A percentile compares a stretch with the other conserved stretches of the same genome.
Evolutionary conservation across 2,888 invertebrate genomes (phyloP).

Genomic region (Cheilosia soror): DNA sequence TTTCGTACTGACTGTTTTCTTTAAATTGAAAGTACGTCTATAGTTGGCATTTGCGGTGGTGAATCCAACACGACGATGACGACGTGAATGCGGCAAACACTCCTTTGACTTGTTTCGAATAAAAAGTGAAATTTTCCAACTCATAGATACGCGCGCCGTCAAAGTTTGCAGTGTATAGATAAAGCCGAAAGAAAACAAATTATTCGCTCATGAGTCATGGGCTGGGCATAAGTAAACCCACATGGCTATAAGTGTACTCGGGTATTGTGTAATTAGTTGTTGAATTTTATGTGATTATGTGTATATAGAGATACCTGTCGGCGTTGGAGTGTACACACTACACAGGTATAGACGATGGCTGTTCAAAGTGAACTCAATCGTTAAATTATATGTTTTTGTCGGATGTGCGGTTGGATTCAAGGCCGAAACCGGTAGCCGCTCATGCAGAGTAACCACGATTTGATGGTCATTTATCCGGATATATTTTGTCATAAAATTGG

Average conservation of each 20-base stretch:
- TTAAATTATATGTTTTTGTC: constrained; percentile 29
- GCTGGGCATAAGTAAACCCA: constrained; percentile 34
- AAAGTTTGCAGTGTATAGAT: constrained; percentile 9
- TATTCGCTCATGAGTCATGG: constrained; percentile 49
- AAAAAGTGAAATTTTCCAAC: constrained; percentile 67
- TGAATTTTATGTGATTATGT: constrained; percentile 48
- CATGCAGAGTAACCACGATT: constrained; percentile 1
- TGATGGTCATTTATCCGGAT: constrained; percentile 2
- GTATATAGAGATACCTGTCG: constrained; percentile 26
- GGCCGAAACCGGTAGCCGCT: constrained; percentile 22
- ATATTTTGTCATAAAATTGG: neutral
- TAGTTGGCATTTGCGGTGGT: constrained; percentile 14
- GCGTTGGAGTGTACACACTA: constrained; percentile 5
- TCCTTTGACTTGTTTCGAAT: constrained; percentile 20
- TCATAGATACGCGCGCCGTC: constrained; percentile 30
- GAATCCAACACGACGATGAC: constrained; percentile 7
- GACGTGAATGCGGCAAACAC: constrained; percentile 18
- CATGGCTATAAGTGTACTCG: constrained; percentile 37
- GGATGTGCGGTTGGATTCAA: constrained; percentile 33
- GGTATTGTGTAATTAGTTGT: constrained; percentile 47
- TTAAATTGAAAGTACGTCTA: constrained; percentile 32
- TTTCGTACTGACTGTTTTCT: constrained; percentile 45
- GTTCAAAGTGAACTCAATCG: constrained; percentile 34
- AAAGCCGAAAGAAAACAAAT: constrained; percentile 5
- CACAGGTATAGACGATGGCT: constrained; percentile 4